Percentiles rank a stretch among this genome's conserved stretches.
Evolutionary conservation across 2,797 vertebrate genomes (phyloP).

Genomic region (Pachyuromys duprasi): DNA sequence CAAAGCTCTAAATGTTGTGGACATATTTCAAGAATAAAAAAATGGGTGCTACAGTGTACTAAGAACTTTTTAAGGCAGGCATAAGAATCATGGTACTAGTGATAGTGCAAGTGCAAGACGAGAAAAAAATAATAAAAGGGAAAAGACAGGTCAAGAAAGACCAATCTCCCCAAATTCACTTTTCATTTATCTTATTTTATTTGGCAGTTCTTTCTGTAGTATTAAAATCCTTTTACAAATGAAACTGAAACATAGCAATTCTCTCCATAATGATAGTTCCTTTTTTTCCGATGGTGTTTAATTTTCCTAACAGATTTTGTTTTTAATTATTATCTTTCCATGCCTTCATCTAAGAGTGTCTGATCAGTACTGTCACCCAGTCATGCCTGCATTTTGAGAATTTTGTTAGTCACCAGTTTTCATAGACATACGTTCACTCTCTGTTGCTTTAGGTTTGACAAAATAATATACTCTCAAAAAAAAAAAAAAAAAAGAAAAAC

Average conservation of each 20-base stretch:
- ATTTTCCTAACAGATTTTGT: neutral
- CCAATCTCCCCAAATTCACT: neutral
- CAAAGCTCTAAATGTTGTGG: neutral
- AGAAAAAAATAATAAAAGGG: neutral
- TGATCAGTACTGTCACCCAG: neutral
- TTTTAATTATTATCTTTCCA: neutral
- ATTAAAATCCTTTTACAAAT: neutral
- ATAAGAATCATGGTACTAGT: neutral
- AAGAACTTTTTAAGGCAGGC: neutral
- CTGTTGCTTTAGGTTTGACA: neutral
- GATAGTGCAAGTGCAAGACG: neutral
- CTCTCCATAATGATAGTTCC: neutral
- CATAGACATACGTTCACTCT: neutral
- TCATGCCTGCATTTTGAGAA: neutral
- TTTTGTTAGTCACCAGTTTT: conserved; percentile 2
- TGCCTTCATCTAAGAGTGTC: neutral
- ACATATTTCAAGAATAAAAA: neutral
- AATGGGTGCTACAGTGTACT: neutral
- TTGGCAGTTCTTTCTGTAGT: conserved; percentile 1
- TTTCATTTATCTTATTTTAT: neutral
- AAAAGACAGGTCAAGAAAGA: neutral
- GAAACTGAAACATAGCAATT: neutral
- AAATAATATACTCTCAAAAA: conserved; percentile 36
- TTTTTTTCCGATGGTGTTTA: neutral
- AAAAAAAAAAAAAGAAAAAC: too few relatives aligned